Base-by-base conservation (phyloP, 2,888 invertebrate genomes). In the Pandemis cinnamomeana region DNA sequence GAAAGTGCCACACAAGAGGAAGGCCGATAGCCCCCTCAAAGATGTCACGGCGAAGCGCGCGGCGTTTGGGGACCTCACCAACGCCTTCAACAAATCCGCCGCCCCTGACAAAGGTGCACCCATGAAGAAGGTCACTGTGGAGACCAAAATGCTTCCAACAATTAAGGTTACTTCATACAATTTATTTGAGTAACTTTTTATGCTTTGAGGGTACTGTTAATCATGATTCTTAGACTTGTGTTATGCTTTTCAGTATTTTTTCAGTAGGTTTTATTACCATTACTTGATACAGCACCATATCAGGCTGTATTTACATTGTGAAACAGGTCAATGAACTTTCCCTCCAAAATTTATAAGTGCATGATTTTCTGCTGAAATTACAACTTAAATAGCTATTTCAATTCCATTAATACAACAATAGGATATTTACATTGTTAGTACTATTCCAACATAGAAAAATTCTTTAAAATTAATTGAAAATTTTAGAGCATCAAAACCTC, bases 1-100 rank as follows among this genome's bases (percentile, higher is more conserved):
- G 79, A 95, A 95, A 84, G 87, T 92, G 41, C 93, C 95, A 71
- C 95, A 95, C 68, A 98, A 98, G 88, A 95, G 98, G 84, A 98
- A 98, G 95, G 98, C 98, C 1, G 95, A 95, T 78, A 97, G 97
- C 72, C 97, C 97, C 5, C 84, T 96, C 62, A 97, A 97, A 89
- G 96, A 97, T 85, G 96, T 95, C 79, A 95, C 95, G 68, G 95
- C 96, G 6, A 98, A 98, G 88, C 94, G 98, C 82, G 97, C 97
- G 60, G 98, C 98, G 4, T 96, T 98, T 84, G 97, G 97, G 76
- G 98, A 98, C 88, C 95, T 98, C 79, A 97, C 98, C 68, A 98
- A 98, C 91, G 96, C 96, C 78, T 89, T 92, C 79, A 90, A 92
- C 81, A 94, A 94, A 80, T 86, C 92, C 62, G 84, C 83, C 70